Percentiles rank a stretch among this genome's conserved stretches.
Evolutionary conservation across 2,888 invertebrate genomes (phyloP).

Genomic region (Cartodere bifasciata): DNA sequence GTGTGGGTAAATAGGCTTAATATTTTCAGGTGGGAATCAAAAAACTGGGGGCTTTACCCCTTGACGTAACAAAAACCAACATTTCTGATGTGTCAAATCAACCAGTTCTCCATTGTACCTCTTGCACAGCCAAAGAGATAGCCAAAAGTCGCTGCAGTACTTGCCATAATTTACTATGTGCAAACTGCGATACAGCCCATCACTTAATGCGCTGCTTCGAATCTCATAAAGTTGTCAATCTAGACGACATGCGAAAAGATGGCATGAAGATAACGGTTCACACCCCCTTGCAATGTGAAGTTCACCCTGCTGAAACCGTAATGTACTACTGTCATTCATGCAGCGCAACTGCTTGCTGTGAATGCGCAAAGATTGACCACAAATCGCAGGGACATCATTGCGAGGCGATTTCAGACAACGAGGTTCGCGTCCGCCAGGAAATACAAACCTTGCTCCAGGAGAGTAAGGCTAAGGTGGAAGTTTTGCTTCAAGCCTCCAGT

Average conservation of each 20-base stretch:
- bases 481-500: slow-evolving; percentile 63
- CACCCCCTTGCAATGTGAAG: slow-evolving; percentile 75
- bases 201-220: slow-evolving; percentile 96
- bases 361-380: slow-evolving; percentile 74
- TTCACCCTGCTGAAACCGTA: slow-evolving; percentile 70
- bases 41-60: slow-evolving; percentile 66
- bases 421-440: slow-evolving; percentile 61
- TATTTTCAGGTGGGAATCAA: slow-evolving; percentile 53
- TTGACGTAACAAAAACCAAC: slow-evolving; percentile 79
- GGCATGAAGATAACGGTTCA: slow-evolving; percentile 74
- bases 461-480: slow-evolving; percentile 60
- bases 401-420: slow-evolving; percentile 70
- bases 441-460: slow-evolving; percentile 61
- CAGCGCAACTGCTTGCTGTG: slow-evolving; percentile 74
- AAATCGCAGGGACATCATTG: slow-evolving; percentile 70
- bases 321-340: slow-evolving; percentile 84
- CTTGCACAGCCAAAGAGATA: slow-evolving; percentile 90
- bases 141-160: slow-evolving; percentile 90
- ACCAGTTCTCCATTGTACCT: slow-evolving; percentile 63
- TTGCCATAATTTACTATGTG: slow-evolving; percentile 87
- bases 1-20: too few species aligned
- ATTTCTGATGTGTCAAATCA: slow-evolving; percentile 69
- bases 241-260: slow-evolving; percentile 70
- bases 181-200: slow-evolving; percentile 90
- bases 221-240: slow-evolving; percentile 80